phyloP scores from a whole-genome alignment of 2,113 vertebrate species.

The Odocoileus virginianus region DNA sequence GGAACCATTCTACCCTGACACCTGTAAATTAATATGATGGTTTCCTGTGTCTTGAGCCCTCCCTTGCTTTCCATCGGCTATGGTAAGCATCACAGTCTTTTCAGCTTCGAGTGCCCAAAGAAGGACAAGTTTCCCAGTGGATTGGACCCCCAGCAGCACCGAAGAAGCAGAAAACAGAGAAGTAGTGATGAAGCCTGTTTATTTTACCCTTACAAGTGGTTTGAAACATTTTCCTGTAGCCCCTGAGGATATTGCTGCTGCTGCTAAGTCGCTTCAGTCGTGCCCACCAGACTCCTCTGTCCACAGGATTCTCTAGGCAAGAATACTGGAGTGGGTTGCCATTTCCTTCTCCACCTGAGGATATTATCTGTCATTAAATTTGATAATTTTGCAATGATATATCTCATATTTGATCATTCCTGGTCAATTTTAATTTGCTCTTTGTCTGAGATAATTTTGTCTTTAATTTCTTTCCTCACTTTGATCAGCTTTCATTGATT shows the following conservation, averaged over 20 bases:
- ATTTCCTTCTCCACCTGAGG: background rate
- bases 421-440: background rate
- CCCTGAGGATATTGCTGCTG: background rate
- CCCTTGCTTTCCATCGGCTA: conserved; percentile 52
- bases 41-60: conserved; percentile 89
- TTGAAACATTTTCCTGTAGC: background rate
- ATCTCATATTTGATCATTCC: background rate
- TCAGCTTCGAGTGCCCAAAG: accelerated
- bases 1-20: conserved; percentile 88
- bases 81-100: background rate
- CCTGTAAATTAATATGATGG: conserved; percentile 90
- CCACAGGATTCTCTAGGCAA: no score
- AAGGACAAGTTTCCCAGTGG: background rate
- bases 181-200: accelerated
- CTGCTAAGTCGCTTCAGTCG: no score
- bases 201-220: background rate
- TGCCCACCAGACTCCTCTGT: no score
- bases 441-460: background rate
- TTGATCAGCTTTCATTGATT: background rate
- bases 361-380: background rate
- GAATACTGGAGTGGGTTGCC: no score
- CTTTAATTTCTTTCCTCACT: background rate
- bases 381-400: background rate
- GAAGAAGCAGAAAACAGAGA: background rate
- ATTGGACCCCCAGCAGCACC: accelerated